Percentiles rank a stretch among this genome's conserved stretches.
These are phyloP conservation scores for Hypomecis atomaria DNA, from an alignment of 2,888 invertebrate species.

Conservation along the genomic window DNA sequence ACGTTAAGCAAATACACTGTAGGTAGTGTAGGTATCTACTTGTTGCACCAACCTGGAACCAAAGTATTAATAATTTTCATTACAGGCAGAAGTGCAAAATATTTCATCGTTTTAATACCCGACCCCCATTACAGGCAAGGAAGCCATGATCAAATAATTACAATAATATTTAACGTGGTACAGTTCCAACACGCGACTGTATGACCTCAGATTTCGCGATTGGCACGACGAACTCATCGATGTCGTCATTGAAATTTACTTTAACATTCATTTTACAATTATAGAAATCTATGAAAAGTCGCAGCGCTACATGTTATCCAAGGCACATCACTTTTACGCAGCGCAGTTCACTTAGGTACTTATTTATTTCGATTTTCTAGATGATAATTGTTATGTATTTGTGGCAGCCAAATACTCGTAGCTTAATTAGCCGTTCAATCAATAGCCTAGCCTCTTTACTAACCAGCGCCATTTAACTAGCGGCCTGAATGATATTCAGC, in stretches of 20 bases:
- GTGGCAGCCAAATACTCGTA: too few relatives aligned
- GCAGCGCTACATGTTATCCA: too few relatives aligned
- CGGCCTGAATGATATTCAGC: too few relatives aligned
- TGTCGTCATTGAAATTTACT: conserved; percentile 23
- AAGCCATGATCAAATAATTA: conserved; percentile 42
- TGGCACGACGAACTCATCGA: conserved; percentile 29
- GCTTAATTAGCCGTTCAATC: too few relatives aligned
- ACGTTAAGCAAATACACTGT: too few relatives aligned
- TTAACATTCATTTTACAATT: conserved; percentile 18
- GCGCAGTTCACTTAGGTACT: too few relatives aligned
- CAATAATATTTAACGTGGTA: conserved; percentile 43
- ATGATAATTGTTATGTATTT: too few relatives aligned
- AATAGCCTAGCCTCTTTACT: too few relatives aligned
- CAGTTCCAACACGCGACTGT: conserved; percentile 42
- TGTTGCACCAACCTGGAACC: neutral
- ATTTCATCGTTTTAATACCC: conserved; percentile 22
- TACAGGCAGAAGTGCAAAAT: conserved; percentile 23
- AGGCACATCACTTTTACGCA: too few relatives aligned
- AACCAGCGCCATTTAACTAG: too few relatives aligned
- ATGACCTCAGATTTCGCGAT: conserved; percentile 32
- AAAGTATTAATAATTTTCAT: neutral
- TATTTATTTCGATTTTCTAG: too few relatives aligned
- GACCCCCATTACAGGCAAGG: conserved; percentile 28
- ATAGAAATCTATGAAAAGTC: neutral
- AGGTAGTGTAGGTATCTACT: neutral